Conservation (phyloP, 2,888 invertebrate species). For the Scrobipalpa costella region DNA sequence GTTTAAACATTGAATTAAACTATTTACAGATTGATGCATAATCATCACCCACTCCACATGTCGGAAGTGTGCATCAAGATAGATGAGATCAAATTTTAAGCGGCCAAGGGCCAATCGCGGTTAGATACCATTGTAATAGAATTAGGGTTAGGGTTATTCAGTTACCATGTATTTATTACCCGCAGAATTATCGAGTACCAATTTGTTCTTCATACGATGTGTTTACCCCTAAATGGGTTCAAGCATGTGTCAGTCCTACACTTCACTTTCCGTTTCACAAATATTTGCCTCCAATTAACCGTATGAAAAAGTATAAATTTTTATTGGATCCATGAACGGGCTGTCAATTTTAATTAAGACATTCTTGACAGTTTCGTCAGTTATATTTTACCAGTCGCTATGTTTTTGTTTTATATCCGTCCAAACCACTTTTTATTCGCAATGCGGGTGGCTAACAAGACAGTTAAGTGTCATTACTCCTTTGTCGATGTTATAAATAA, state of each 20-base stretch:
- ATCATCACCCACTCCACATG: constrained; percentile 42
- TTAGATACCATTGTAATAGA: constrained; percentile 30
- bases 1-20: not conserved
- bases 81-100: constrained; percentile 66
- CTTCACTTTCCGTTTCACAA: constrained; percentile 31
- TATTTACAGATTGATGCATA: constrained; percentile 1
- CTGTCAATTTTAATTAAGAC: constrained; percentile 63
- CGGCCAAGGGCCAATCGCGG: constrained; percentile 47
- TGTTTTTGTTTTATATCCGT: not conserved
- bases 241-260: constrained; percentile 1
- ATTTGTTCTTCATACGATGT: constrained; percentile 2
- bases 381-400: not conserved
- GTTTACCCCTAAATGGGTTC: not conserved
- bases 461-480: constrained; percentile 13
- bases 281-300: constrained; percentile 56
- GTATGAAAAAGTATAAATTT: constrained; percentile 43
- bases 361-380: constrained; percentile 45
- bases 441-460: constrained; percentile 17
- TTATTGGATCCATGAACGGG: constrained; percentile 57
- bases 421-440: constrained; percentile 6
- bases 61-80: constrained; percentile 67
- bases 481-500: constrained; percentile 16
- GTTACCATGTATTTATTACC: constrained; percentile 35
- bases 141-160: not conserved
- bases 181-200: constrained; percentile 37